phyloP scores from a whole-genome alignment of 1,140 invertebrate genomes.

The Temnothorax nylanderi region DNA sequence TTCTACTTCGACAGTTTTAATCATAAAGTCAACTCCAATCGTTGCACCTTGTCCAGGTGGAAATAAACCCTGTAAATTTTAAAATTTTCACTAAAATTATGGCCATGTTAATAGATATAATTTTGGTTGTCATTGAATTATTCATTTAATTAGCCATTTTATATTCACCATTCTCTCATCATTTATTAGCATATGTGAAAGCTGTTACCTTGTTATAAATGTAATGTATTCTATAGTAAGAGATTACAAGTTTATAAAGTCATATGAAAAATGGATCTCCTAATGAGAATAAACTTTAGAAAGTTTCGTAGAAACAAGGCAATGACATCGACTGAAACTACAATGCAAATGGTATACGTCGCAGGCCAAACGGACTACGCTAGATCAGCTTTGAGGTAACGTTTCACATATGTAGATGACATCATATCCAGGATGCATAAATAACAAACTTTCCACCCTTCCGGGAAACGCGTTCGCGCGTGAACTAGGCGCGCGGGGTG shows the following conservation, averaged over 20 bases:
- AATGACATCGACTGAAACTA: background rate
- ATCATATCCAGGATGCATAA: constrained; percentile 40
- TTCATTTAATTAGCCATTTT: background rate
- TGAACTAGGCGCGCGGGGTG: background rate
- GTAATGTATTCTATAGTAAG: constrained; percentile 3
- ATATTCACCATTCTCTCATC: background rate
- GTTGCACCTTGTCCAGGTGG: constrained; percentile 99
- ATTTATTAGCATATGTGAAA: background rate
- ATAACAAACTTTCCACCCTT: constrained; percentile 48
- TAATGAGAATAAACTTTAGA: background rate
- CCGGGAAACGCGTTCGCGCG: constrained; percentile 4
- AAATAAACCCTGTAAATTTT: constrained; percentile 91
- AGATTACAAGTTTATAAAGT: background rate
- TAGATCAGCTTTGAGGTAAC: background rate
- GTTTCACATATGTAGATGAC: constrained; percentile 18
- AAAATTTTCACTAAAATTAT: background rate
- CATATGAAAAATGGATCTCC: too few species aligned
- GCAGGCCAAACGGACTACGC: background rate
- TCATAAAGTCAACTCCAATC: constrained; percentile 99
- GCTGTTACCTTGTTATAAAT: background rate
- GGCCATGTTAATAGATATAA: background rate
- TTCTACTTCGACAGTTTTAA: constrained; percentile 99
- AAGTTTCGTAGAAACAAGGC: background rate
- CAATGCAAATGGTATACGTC: background rate
- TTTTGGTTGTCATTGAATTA: background rate